Evolutionary conservation across 2,797 vertebrate genomes (phyloP).

Genomic region (Liasis olivaceus): DNA sequence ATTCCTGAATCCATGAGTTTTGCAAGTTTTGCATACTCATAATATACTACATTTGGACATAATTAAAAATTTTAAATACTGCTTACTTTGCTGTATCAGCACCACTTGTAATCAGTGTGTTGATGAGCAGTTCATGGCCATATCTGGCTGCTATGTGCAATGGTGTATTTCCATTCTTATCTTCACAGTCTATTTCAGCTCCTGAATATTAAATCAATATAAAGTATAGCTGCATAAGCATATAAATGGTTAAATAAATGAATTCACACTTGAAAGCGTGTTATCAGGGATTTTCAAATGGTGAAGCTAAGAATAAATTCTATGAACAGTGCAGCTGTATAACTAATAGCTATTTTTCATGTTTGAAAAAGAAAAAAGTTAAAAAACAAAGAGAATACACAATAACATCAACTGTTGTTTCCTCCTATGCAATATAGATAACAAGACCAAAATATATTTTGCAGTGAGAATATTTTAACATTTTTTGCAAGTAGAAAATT

Average conservation of each 20-base stretch:
- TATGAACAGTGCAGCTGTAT: background rate
- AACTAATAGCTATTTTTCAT: background rate
- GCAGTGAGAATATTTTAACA: background rate
- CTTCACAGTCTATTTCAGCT: conserved; percentile 96
- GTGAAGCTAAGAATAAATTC: background rate
- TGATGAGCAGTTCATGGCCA: conserved; percentile 96
- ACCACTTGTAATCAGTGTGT: conserved; percentile 94
- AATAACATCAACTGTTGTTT: background rate
- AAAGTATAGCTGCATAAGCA: background rate
- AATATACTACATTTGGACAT: conserved; percentile 23
- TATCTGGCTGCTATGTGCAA: conserved; percentile 97
- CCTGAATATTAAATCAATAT: conserved; percentile 73
- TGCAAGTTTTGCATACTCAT: background rate
- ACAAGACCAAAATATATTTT: background rate
- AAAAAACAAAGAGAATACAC: background rate
- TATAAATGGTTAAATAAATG: background rate
- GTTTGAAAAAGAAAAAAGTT: background rate
- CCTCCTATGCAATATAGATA: background rate
- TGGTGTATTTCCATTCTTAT: conserved; percentile 97
- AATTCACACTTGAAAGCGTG: background rate
- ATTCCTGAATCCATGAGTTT: background rate
- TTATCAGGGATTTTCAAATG: background rate
- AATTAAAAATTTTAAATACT: conserved; percentile 24
- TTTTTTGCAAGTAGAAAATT: background rate
- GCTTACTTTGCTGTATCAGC: conserved; percentile 96